Conservation (phyloP, 2,113 vertebrate genomes). For the Clinocottus analis region DNA sequence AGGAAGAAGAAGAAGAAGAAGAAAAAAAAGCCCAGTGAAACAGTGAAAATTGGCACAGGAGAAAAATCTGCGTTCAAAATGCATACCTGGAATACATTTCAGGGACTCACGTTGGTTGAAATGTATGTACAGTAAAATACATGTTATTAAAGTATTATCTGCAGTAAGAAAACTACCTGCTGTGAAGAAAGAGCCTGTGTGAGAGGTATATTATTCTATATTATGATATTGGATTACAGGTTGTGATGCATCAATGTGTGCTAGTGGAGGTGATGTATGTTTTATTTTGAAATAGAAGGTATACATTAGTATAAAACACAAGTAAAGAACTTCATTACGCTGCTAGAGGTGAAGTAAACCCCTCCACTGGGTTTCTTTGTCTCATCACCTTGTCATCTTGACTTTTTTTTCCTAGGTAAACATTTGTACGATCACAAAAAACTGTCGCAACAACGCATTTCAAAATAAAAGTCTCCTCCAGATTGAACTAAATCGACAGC, state of each 20-base stretch:
- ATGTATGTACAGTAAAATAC: neutral
- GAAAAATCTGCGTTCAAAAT: constrained; percentile 7
- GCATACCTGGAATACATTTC: constrained; percentile 6
- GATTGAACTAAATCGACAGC: neutral
- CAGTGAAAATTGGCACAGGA: constrained; percentile 3
- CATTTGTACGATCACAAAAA: neutral
- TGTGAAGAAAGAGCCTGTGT: neutral
- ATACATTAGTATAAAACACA: neutral
- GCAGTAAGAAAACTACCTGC: neutral
- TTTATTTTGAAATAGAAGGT: neutral
- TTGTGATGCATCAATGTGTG: neutral
- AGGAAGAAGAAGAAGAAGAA: too few species aligned
- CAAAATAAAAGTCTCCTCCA: neutral
- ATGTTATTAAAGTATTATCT: neutral
- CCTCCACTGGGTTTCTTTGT: neutral
- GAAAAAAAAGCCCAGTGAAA: constrained; percentile 1
- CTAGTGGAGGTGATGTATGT: neutral
- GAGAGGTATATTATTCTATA: neutral
- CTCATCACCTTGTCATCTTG: neutral
- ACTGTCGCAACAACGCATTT: neutral
- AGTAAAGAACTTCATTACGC: neutral
- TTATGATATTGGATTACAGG: neutral
- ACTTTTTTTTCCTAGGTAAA: neutral
- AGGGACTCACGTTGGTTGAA: neutral
- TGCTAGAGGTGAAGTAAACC: neutral